Evolutionary conservation across 1,140 invertebrate genomes (phyloP), one percentile per base, ranked within the genome.

Genomic region (Heliothis virescens): DNA sequence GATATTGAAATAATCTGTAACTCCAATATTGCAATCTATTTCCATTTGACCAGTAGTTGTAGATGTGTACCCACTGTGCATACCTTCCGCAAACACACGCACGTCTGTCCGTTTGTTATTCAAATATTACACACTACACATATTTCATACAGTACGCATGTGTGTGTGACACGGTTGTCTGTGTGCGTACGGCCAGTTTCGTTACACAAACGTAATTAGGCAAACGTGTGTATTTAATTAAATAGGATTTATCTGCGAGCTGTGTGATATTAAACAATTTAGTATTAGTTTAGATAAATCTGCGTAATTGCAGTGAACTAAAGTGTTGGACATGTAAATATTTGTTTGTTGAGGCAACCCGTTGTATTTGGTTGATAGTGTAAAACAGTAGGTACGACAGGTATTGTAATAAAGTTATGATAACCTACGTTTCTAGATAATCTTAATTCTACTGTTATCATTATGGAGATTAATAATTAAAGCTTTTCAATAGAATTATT

Each of bases 91-190:
- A 69, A 69, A 69, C 21, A 69, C 15, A 26, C 18, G 47, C 12
- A 48, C 65, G 65, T 69, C 65, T 18, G 65, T 69, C 47, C 26
- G 18, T 69, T 69, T 69, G 65, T 50, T 52, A 69, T 69, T 69
- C 65, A 69, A 69, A 69, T 69, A 69, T 69, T 69, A 53, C 48
- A 69, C 65, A 69, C 53, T 69, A 53, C 48, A 69, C 65, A 69
- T 69, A 69, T 69, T 52, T 69, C 48, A 63, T 41, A n/a, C 13
- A 10, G 3, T 2, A 9, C n/a, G 57, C 7, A 11, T 60, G 57
- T 26, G 18, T 60, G 60, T n/a, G 60, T 63, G 60, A 12, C 21
- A 7, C 34, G 9, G 34, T 1, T 3, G 9, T 13, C 4, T 60
- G 57, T 60, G 57, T 60, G 57, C 21, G 21, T 60, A 21, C 1